Evolutionary conservation across 2,797 vertebrate genomes (phyloP), one percentile per base, ranked within the genome.

Genomic region (Eutrigla gurnardus): DNA sequence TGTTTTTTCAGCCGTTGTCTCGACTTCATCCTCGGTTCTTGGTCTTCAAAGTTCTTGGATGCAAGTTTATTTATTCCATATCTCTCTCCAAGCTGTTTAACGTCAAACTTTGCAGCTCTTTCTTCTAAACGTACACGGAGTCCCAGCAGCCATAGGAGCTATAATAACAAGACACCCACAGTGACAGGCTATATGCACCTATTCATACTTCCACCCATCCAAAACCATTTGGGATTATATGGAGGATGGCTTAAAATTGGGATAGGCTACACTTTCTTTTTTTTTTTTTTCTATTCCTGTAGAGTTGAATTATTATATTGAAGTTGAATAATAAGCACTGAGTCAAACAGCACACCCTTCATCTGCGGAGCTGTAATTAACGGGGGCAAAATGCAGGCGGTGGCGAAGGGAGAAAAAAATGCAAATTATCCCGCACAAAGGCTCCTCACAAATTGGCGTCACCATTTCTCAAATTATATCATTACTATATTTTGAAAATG

Each of bases 401-500:
- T 94, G 94, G 92, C 66, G 79, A 84, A 86, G 91, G 84, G 57
- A 58, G 54, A 33, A 6, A 77, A 92, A 94, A 97, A 98, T 97
- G 98, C 97, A 99, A 99, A 99, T 98, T 96, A 97, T 95, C 96
- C 96, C 80, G 92, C 96, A 98, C 98, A 98, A 99, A 98, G 97
- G 96, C 97, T 96, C 93, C 96, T 97, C 96, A 95, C 98, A 99
- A 99, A 99, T 99, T 99, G 98, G 98, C 98, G 97, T 99, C 98
- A 99, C 97, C 97, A 97, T 99, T 98, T 97, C 98, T 99, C 97
- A 99, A 99, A 99, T 99, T 97, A 99, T 99, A 99, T 99, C 98
- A 99, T 99, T 99, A 99, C 98, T 99, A 99, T 99, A 99, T 99
- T 98, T 98, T 99, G 97, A 98, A 99, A 99, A 99, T 96, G 98